These are phyloP conservation scores for Myioborus melanocephalus DNA, from an alignment of 2,797 vertebrate genomes.

Conservation along the genomic window DNA sequence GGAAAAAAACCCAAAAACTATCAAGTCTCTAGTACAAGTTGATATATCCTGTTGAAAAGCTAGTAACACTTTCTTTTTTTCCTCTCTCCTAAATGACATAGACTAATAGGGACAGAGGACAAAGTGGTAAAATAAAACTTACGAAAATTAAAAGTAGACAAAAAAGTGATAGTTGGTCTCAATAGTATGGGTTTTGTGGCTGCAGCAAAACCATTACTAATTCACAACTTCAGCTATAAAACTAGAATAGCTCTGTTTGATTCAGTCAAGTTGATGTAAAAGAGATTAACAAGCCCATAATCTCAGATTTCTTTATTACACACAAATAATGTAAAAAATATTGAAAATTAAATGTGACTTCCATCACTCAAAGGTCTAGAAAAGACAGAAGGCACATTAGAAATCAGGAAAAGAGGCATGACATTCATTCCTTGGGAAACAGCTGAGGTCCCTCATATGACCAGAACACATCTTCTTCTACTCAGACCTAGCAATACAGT, in stretches of 20 bases:
- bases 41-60: neutral
- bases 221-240: neutral
- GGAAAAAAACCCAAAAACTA: neutral
- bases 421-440: neutral
- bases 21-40: neutral
- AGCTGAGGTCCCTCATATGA: neutral
- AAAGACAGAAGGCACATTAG: neutral
- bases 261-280: neutral
- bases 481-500: neutral
- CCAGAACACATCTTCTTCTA: neutral
- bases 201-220: neutral
- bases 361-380: neutral
- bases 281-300: neutral
- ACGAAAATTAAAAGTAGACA: neutral
- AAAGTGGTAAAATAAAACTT: neutral
- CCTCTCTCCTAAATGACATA: neutral
- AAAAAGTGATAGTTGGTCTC: neutral
- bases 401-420: neutral
- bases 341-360: neutral
- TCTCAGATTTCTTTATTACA: neutral
- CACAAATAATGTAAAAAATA: neutral
- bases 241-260: neutral
- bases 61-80: neutral
- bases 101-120: neutral
- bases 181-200: neutral